Evolutionary conservation across 1,140 invertebrate genomes (phyloP).

Genomic region (Trissolcus basalis): DNA sequence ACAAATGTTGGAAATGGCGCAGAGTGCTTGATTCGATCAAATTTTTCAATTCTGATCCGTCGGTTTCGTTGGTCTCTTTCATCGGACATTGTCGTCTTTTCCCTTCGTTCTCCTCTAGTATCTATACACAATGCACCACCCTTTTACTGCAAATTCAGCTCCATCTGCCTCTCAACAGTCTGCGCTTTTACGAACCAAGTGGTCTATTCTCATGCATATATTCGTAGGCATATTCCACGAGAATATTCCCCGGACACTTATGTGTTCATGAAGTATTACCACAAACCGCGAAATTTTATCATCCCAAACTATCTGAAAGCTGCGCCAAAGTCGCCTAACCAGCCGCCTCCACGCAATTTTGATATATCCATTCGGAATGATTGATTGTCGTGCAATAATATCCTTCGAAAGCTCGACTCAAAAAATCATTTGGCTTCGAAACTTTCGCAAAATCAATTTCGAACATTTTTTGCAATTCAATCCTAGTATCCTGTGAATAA

Average conservation of each 20-base stretch:
- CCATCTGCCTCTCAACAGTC: constrained; percentile 58
- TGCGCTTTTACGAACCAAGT: constrained; percentile 59
- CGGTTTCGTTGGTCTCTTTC: constrained; percentile 48
- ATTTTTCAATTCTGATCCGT: constrained; percentile 53
- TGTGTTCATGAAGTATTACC: constrained; percentile 44
- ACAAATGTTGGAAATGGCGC: constrained; percentile 43
- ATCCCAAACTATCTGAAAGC: constrained; percentile 29
- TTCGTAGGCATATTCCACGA: constrained; percentile 58
- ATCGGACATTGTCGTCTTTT: constrained; percentile 59
- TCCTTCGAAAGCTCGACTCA: too few relatives aligned
- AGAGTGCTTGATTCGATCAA: constrained; percentile 55
- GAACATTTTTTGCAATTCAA: too few relatives aligned
- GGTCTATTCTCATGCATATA: constrained; percentile 65
- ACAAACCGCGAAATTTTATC: constrained; percentile 53
- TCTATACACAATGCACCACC: constrained; percentile 58
- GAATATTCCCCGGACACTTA: constrained; percentile 54
- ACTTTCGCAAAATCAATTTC: too few relatives aligned
- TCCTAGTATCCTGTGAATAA: too few relatives aligned
- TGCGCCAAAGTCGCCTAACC: constrained; percentile 6
- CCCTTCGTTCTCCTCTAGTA: constrained; percentile 31
- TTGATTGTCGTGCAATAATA: neutral
- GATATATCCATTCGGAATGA: constrained; percentile 11
- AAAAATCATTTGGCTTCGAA: too few relatives aligned
- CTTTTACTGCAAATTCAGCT: constrained; percentile 62
- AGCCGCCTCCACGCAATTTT: constrained; percentile 5